Evolutionary conservation across 92 coral and sea anemone species (phyloP).

Genomic region (Heteractis magnifica): DNA sequence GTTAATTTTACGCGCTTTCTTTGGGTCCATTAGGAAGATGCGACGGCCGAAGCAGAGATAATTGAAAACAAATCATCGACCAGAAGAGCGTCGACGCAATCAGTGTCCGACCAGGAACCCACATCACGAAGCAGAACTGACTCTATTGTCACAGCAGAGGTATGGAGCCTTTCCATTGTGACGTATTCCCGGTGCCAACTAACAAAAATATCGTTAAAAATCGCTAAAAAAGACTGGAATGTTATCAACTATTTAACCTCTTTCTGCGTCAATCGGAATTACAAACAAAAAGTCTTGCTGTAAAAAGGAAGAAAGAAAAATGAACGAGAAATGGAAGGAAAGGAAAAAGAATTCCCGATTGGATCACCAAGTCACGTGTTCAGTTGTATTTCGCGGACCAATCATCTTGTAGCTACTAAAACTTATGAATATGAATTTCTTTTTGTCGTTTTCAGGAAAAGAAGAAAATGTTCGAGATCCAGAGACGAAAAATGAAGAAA

Average conservation of each 20-base stretch:
- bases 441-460: conserved; percentile 68
- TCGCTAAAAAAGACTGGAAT: background rate
- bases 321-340: no score
- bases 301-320: no score
- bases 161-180: conserved; percentile 2
- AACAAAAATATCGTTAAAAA: background rate
- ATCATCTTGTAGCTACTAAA: no score
- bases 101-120: conserved; percentile 69
- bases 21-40: conserved; percentile 47
- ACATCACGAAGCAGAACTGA: conserved; percentile 95
- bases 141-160: conserved; percentile 82
- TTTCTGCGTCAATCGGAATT: no score
- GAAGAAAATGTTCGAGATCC: conserved; percentile 75
- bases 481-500: conserved; percentile 85
- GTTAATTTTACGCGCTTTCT: background rate
- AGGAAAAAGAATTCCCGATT: background rate
- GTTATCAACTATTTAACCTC: background rate
- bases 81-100: conserved; percentile 51
- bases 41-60: conserved; percentile 31
- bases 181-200: no score
- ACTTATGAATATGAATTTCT: background rate
- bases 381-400: background rate
- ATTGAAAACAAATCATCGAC: conserved; percentile 33
- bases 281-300: no score
- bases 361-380: background rate